Conservation (phyloP, 2,113 vertebrate species). For the Sinocyclocheilus maitianheensis region DNA sequence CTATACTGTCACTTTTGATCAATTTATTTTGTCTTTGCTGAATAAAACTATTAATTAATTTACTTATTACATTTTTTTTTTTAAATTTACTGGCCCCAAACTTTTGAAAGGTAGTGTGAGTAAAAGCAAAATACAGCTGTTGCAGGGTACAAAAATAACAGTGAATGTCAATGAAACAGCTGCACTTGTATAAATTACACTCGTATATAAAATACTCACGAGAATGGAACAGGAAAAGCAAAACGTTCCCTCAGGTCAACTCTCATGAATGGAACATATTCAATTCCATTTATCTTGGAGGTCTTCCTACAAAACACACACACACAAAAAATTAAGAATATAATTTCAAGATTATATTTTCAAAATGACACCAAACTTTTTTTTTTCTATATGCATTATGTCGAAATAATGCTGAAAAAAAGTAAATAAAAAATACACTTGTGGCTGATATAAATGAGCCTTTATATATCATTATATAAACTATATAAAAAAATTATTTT, state of each 20-base stretch:
- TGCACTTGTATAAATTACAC: not conserved
- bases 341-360: not conserved
- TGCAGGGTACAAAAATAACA: not conserved
- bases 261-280: slow-evolving; percentile 97
- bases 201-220: slow-evolving; percentile 78
- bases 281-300: slow-evolving; percentile 92
- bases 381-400: not conserved
- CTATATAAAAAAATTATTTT: not conserved
- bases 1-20: not conserved
- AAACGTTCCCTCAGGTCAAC: slow-evolving; percentile 95
- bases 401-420: not conserved
- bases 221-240: slow-evolving; percentile 96
- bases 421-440: not conserved
- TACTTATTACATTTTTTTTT: too few relatives aligned
- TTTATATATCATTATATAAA: too few relatives aligned
- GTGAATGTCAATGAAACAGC: not conserved
- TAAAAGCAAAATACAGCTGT: not conserved
- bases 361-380: not conserved
- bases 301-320: slow-evolving; percentile 82
- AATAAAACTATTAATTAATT: too few relatives aligned
- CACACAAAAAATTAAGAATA: not conserved
- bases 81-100: not conserved
- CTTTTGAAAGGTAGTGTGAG: not conserved
- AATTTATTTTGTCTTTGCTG: not conserved
- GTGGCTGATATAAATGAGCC: not conserved